Base-by-base conservation (phyloP, 2,888 invertebrate genomes). In the Acrobasis consociella region DNA sequence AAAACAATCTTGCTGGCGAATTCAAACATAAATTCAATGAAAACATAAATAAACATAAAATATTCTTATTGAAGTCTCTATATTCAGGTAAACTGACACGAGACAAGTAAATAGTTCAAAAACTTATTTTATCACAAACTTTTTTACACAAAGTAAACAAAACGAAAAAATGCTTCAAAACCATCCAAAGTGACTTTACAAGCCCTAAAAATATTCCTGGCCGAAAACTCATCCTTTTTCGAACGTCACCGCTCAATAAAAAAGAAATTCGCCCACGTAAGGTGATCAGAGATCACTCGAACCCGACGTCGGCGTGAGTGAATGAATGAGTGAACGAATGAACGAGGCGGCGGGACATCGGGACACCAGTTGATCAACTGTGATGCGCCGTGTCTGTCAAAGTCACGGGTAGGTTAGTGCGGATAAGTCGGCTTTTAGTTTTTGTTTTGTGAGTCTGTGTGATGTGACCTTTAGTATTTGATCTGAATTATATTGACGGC, bases 351-450 rank as follows among this genome's bases (percentile, higher is more conserved):
- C 80, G 86, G 86, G 86, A 88, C 91, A 90, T 91, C 80, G 86
- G 86, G 86, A 88, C 91, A 90, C 91, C 88, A 89, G 91, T 91
- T 91, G 91, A 91, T 90, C 91, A 83, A 77, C 80, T 83, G 81
- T 88, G 89, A 91, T 87, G 90, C 83, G 82, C 81, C 78, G 74
- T 85, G 89, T 89, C 86, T 81, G 83, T 91, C 91, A 90, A 87
- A 81, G 83, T 85, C 82, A 80, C 15, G 42, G 66, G 71, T 65
- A 70, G 65, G 70, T 72, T 78, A 81, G 76, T 52, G 62, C 71
- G 85, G 90, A 87, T 73, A 68, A 66, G 72, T 79, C 71, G 73
- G 73, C 56, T 65, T 56, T 66, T 70, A 69, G 68, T 65, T 62
- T 67, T 69, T 64, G 73, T 69, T 64, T 39, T 39, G 1, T 9